These are phyloP conservation scores for Cantharis rustica DNA, from an alignment of 2,888 invertebrate genomes.

Conservation along the genomic window DNA sequence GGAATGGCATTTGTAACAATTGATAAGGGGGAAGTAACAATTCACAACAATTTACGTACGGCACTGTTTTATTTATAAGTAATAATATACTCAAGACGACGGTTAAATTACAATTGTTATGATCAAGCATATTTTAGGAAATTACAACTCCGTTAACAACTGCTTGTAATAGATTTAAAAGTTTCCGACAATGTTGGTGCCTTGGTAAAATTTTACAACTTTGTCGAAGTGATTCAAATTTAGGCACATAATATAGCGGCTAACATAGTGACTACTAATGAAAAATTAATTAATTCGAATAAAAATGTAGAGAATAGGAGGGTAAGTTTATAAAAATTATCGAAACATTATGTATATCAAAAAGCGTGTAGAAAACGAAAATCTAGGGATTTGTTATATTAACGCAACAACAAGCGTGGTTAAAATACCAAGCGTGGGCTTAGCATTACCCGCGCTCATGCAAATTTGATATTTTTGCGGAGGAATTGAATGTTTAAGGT, in stretches of 20 bases:
- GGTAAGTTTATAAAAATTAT: not conserved
- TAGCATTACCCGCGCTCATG: not conserved
- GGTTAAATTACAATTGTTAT: too few species aligned
- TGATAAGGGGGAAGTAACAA: not conserved
- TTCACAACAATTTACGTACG: not conserved
- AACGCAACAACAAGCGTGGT: not conserved
- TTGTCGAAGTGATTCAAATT: not conserved
- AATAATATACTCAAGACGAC: not conserved
- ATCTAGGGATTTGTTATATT: not conserved
- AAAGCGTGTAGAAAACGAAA: not conserved
- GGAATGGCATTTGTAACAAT: too few species aligned
- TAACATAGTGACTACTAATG: too few species aligned
- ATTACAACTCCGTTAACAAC: too few species aligned
- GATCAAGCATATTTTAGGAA: too few species aligned
- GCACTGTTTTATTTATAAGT: not conserved
- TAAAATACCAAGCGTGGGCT: not conserved
- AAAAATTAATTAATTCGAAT: not conserved
- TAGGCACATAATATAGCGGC: not conserved
- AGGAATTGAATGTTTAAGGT: not conserved
- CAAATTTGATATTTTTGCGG: not conserved
- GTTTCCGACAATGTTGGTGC: not conserved
- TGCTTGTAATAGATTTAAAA: not conserved
- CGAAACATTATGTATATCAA: not conserved
- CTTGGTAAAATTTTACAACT: not conserved
- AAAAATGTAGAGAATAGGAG: not conserved